These are phyloP conservation scores for Prinia subflava DNA, from an alignment of 2,113 vertebrate genomes.

Conservation along the genomic window DNA sequence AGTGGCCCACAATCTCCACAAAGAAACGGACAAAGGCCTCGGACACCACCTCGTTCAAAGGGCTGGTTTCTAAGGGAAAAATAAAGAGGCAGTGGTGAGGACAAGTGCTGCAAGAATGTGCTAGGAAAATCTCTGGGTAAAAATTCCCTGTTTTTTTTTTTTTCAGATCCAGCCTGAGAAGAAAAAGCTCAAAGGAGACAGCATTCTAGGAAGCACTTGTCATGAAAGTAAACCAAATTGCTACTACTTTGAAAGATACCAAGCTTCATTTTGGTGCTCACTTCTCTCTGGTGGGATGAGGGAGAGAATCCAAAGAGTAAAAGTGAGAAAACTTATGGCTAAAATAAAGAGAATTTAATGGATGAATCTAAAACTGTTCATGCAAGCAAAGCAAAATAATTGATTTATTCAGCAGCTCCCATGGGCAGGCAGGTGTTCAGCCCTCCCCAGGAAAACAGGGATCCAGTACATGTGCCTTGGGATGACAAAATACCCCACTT, in stretches of 20 bases:
- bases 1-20: conserved; percentile 84
- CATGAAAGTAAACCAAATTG: neutral
- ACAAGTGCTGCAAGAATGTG: neutral
- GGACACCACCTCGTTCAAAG: conserved; percentile 86
- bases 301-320: neutral
- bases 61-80: conserved; percentile 52
- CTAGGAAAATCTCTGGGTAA: neutral
- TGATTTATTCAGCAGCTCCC: neutral
- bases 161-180: neutral
- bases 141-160: neutral
- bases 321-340: neutral
- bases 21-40: conserved; percentile 98
- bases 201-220: neutral
- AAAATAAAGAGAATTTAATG: neutral
- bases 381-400: neutral
- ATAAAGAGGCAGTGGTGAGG: neutral
- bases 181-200: neutral
- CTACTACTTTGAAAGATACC: neutral
- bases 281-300: neutral
- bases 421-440: neutral
- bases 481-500: neutral
- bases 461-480: neutral
- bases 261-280: neutral
- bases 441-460: neutral
- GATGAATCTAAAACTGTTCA: neutral